Base-by-base conservation (phyloP, 2,888 invertebrate species). In the Caenorhabditis macrosperma region DNA sequence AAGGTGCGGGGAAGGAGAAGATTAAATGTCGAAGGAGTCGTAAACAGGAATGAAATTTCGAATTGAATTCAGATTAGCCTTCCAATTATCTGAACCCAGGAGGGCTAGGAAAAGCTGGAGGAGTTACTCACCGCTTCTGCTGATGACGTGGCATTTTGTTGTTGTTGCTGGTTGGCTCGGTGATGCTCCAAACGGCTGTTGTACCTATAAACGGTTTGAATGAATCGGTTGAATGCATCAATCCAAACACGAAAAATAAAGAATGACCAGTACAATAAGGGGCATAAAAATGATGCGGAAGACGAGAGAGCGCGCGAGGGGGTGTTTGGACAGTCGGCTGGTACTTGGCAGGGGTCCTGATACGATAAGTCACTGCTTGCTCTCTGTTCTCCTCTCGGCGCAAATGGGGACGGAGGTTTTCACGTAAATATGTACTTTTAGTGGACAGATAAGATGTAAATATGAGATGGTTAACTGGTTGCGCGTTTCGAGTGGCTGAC, bases 391-490 rank as follows among this genome's bases (percentile, higher is more conserved):
- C n/a, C n/a, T n/a, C n/a, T 28, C 44, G 28, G 33, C 66, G 57
- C 35, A 33, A 41, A 38, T 15, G 17, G 30, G 38, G 22, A 68
- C 30, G 50, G 12, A 28, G 2, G 38, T 7, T n/a, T 7, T 28
- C 22, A 33, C 59, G 60, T 44, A 38, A 41, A 60, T 50, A 41
- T 72, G 63, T 63, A 72, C 61, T 72, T 61, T 63, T 61, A 46
- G 61, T 44, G 48, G 48, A 46, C 30, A 48, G 69, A 61, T 60
- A 69, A 44, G 69, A 61, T 59, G 61, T 60, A 69, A 69, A 69
- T 69, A 61, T 15, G 38, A 38, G 38, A 38, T 38, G 38, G 38
- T 12, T 38, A 38, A 38, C 38, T 38, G 38, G 38, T 38, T 38
- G 38, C 38, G 38, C 38, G n/a, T 44, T 44, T 44, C 9, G 44